Conservation (phyloP, 2,113 vertebrate species). For the Apaloderma vittatum region DNA sequence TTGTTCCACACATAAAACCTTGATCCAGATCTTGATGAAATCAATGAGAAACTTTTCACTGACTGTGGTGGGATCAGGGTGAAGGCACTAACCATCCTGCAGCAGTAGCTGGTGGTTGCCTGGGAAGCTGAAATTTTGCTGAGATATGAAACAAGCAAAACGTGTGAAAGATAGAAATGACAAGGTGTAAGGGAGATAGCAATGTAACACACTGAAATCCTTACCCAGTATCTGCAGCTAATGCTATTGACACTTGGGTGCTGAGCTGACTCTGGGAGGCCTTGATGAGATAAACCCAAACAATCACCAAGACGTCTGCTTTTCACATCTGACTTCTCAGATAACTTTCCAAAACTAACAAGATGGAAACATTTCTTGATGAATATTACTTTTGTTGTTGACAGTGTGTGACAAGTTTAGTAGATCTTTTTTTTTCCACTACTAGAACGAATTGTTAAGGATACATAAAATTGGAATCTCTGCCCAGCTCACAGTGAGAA, state of each 20-base stretch:
- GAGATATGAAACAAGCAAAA: slow-evolving; percentile 29
- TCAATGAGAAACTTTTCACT: neutral
- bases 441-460: neutral
- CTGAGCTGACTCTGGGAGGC: slow-evolving; percentile 10
- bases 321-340: neutral
- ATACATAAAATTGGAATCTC: neutral
- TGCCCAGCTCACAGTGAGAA: slow-evolving; percentile 17
- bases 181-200: slow-evolving; percentile 15
- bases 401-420: neutral
- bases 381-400: neutral
- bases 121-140: slow-evolving; percentile 22
- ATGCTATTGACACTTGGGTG: neutral
- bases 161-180: slow-evolving; percentile 41
- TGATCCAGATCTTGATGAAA: neutral
- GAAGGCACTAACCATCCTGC: neutral
- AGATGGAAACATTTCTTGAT: neutral
- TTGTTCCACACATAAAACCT: neutral
- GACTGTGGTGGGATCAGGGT: neutral
- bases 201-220: neutral
- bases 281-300: neutral
- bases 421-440: neutral
- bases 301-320: neutral
- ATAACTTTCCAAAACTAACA: slow-evolving; percentile 37
- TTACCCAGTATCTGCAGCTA: neutral
- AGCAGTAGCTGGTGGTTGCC: slow-evolving; percentile 4